Conservation (phyloP, 2,888 invertebrate genomes). For the Laspeyria flexula region DNA sequence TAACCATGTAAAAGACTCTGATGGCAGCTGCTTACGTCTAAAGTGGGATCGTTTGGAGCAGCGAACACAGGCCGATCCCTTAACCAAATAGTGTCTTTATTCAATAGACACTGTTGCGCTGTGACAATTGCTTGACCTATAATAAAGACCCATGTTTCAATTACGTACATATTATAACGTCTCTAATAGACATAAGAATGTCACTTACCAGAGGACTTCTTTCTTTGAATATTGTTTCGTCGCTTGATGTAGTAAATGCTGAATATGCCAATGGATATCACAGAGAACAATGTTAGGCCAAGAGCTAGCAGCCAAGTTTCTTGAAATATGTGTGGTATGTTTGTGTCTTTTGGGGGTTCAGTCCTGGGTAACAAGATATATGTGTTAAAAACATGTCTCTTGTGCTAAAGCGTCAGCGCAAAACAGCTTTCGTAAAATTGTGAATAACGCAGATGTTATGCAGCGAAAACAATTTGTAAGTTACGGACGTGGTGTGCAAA, state of each 20-base stretch:
- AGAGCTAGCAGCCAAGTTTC: slow-evolving; percentile 80
- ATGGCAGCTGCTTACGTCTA: slow-evolving; percentile 77
- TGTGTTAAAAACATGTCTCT: slow-evolving; percentile 16
- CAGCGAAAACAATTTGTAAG: neutral
- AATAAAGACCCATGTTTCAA: slow-evolving; percentile 72
- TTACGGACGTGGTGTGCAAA: neutral
- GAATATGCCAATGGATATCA: slow-evolving; percentile 75
- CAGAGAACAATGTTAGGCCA: slow-evolving; percentile 71
- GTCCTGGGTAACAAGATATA: slow-evolving; percentile 56
- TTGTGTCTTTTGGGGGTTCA: slow-evolving; percentile 79
- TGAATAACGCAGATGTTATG: neutral
- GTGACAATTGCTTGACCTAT: slow-evolving; percentile 83
- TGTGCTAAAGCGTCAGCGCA: neutral
- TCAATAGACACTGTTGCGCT: slow-evolving; percentile 81
- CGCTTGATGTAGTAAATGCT: slow-evolving; percentile 78
- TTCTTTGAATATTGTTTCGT: slow-evolving; percentile 74
- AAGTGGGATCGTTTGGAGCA: slow-evolving; percentile 66
- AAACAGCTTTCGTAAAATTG: neutral
- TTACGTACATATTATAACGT: slow-evolving; percentile 47
- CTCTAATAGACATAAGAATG: slow-evolving; percentile 26
- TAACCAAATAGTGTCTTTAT: slow-evolving; percentile 83
- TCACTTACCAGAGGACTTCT: slow-evolving; percentile 75
- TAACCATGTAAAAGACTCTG: slow-evolving; percentile 80
- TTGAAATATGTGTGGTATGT: slow-evolving; percentile 74
- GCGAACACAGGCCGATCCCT: slow-evolving; percentile 78